Percentiles rank a stretch among this genome's conserved stretches.
These are phyloP conservation scores for Caenorhabditis wallacei DNA, from an alignment of 2,888 invertebrate genomes.

Conservation along the genomic window DNA sequence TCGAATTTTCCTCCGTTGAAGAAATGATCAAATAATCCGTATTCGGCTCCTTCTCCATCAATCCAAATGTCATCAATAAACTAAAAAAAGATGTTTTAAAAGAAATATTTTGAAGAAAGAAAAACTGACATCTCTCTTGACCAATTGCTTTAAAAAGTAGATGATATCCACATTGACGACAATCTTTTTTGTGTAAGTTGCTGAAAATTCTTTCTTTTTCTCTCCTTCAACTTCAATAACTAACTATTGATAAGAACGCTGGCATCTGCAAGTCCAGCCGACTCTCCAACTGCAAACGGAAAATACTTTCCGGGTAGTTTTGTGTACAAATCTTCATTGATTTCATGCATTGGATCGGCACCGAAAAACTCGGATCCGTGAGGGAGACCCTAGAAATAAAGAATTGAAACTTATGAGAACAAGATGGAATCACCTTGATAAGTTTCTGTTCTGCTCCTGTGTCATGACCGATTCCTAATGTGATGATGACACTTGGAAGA, in stretches of 20 bases:
- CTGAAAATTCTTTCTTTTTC: constrained; percentile 4
- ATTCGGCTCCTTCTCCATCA: constrained; percentile 69
- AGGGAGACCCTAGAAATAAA: constrained; percentile 25
- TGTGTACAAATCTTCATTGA: constrained; percentile 64
- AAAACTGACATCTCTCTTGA: constrained; percentile 43
- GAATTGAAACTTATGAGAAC: background rate
- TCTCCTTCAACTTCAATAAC: background rate
- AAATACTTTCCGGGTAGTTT: constrained; percentile 60
- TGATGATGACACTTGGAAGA: constrained; percentile 51
- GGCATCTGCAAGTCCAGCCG: constrained; percentile 49
- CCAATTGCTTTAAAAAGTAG: constrained; percentile 61
- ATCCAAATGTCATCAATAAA: constrained; percentile 68
- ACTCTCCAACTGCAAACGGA: constrained; percentile 62
- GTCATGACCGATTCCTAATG: constrained; percentile 67
- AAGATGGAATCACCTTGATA: constrained; percentile 28
- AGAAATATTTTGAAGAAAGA: background rate
- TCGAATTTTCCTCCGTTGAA: constrained; percentile 65
- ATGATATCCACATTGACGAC: constrained; percentile 65
- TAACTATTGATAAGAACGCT: constrained; percentile 57
- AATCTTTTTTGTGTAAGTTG: constrained; percentile 38
- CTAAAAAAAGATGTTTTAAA: constrained; percentile 12
- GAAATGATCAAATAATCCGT: constrained; percentile 63
- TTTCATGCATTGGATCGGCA: constrained; percentile 67
- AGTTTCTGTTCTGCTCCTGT: constrained; percentile 57
- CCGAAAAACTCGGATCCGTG: constrained; percentile 52